phyloP scores from a whole-genome alignment of 2,888 invertebrate species.

The Drosophila silvestris region DNA sequence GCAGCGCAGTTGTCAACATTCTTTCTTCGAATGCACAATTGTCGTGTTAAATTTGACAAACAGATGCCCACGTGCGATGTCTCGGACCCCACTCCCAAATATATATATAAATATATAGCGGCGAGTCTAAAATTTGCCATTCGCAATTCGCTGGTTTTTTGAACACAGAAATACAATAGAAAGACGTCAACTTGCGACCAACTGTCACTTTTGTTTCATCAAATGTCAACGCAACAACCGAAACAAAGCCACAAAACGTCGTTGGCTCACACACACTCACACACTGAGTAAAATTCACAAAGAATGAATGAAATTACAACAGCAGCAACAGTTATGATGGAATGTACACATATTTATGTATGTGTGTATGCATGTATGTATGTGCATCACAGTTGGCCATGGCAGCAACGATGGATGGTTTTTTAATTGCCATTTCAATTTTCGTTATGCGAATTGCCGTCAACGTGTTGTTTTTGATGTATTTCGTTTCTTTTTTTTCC shows the following conservation, averaged over 20 bases:
- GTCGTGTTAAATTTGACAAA: constrained; percentile 79
- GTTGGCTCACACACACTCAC: constrained; percentile 34
- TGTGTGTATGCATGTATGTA: constrained; percentile 16
- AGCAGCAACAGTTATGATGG: constrained; percentile 51
- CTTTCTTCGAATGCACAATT: constrained; percentile 63
- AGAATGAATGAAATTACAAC: constrained; percentile 76
- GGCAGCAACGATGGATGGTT: constrained; percentile 76
- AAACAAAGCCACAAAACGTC: constrained; percentile 79
- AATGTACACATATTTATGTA: constrained; percentile 9
- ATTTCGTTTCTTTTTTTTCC: neutral
- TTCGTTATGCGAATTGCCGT: constrained; percentile 70
- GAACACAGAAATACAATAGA: constrained; percentile 61
- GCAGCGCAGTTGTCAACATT: constrained; percentile 61
- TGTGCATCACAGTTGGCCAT: constrained; percentile 54
- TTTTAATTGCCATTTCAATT: constrained; percentile 81
- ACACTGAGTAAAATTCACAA: constrained; percentile 33
- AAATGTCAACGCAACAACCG: constrained; percentile 80
- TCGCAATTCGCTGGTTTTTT: constrained; percentile 33
- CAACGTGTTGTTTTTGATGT: constrained; percentile 16
- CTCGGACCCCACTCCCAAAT: constrained; percentile 9
- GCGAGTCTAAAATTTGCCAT: constrained; percentile 57
- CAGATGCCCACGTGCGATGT: constrained; percentile 72
- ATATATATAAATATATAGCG: constrained; percentile 13
- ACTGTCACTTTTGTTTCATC: constrained; percentile 82
- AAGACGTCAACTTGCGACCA: constrained; percentile 76